Evolutionary conservation across 1,140 invertebrate genomes (phyloP), one percentile per base, ranked within the genome.

Genomic region (Drosophila auraria): DNA sequence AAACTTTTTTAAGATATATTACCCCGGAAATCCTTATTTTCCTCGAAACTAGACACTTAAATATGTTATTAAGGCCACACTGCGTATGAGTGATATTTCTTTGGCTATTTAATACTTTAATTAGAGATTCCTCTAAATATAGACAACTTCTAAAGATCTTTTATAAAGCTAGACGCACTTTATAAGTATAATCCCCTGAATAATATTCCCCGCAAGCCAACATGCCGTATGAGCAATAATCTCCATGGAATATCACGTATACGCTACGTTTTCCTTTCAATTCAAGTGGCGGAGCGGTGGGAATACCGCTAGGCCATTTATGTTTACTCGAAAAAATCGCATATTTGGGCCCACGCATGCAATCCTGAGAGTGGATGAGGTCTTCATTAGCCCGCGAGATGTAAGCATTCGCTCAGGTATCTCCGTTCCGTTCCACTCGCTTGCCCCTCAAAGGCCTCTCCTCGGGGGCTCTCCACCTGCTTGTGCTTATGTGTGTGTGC

Each of bases 371-470:
- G 17, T 56, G 40, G 40, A 36, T 36, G 57, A 47, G 58, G 64
- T 63, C 58, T 38, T 70, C 66, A 73, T 60, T 61, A 73, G 68
- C 38, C 68, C 38, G 38, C 47, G 17, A 74, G 56, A 53, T 74
- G 47, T 73, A 61, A 74, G 38, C 69, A 61, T 59, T 51, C 45
- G 27, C 27, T 23, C 38, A 42, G 68, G 36, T 33, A 23, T 57
- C 64, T 27, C 12, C 25, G 12, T 49, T 20, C 44, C 33, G 12
- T 68, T 56, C 44, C 44, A 20, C 51, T 66, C 54, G 56, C 63
- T 60, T 66, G 30, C 56, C 56, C 59, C 45, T 66, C 33, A 58
- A 50, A 70, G 15, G n/a, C 23, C n/a, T n/a, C 42, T n/a, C 57
- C 27, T 38, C 38, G 36, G 36, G 23, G 25, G 6, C 14, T 25